Evolutionary conservation across 2,797 vertebrate species (phyloP), one percentile per base, ranked within the genome.

Genomic region (Chrosomus eos): DNA sequence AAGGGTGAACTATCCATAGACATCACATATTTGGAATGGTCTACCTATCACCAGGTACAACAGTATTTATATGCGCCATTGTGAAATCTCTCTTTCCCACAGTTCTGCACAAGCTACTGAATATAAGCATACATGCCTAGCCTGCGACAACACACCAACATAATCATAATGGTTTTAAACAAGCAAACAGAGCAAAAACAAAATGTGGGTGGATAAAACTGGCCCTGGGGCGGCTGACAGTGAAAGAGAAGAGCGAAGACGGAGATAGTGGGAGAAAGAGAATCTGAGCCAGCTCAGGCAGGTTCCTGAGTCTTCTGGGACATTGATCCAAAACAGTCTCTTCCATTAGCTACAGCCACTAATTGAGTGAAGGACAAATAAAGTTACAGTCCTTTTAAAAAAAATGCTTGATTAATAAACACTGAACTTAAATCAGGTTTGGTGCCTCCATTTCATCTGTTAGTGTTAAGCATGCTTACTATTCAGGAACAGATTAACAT

Each of bases 131-230:
- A 45, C 16, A 60, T 45, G 21, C 66, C 71, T 83, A 45, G 82
- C 45, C 38, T n/a, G 36, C 19, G 14, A 78, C 14, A 78, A 48
- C 14, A 19, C 21, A 60, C 21, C 51, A 62, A 5, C 75, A 84
- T 77, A 58, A 66, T 75, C 33, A 81, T 76, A 53, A 75, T 68
- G 45, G 85, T 70, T 86, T 77, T 33, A 62, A 86, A 67, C 28
- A 62, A 82, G 80, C 64, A 82, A n/a, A 40, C 53, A 0, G 5
- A 82, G 73, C 66, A 31, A 62, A 77, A 71, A 74, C 55, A 77
- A 82, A 86, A 78, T 78, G 83, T 79, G 83, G 83, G 79, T n/a
- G 40, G 84, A 82, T 64, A 72, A 70, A 86, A 77, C 53, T 77
- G 64, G 72, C 66, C 73, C 16, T 72, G 18, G 53, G 73, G 72